phyloP scores from a whole-genome alignment of 2,888 invertebrate genomes.

The Agrochola circellaris region DNA sequence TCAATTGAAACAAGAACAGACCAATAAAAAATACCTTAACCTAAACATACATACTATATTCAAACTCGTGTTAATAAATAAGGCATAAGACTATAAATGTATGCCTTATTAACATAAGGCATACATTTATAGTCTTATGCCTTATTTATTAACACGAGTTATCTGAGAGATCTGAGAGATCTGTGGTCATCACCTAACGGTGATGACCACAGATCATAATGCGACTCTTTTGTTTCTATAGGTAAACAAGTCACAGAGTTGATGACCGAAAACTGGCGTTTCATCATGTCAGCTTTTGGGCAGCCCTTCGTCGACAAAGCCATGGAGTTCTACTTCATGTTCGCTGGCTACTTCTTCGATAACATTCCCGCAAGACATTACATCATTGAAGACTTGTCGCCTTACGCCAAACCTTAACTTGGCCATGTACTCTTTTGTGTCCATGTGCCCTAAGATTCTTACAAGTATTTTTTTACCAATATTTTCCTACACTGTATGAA shows the following conservation, averaged over 20 bases:
- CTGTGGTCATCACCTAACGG: too few species aligned
- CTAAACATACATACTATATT: too few species aligned
- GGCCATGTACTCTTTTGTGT: neutral
- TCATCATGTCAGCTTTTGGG: slow-evolving; percentile 68
- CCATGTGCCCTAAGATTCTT: too few species aligned
- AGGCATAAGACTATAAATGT: too few species aligned
- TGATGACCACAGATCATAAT: neutral
- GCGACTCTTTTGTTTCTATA: slow-evolving; percentile 42
- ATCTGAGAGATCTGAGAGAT: too few species aligned
- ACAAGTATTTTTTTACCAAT: neutral
- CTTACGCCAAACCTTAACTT: slow-evolving; percentile 62
- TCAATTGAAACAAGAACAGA: neutral
- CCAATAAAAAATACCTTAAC: too few species aligned
- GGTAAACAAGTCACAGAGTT: slow-evolving; percentile 49
- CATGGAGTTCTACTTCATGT: slow-evolving; percentile 66
- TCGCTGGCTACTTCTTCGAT: slow-evolving; percentile 68
- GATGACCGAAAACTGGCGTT: slow-evolving; percentile 71
- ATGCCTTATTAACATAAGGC: neutral
- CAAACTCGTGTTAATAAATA: too few species aligned
- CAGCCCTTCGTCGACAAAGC: slow-evolving; percentile 70
- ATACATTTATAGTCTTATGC: too few species aligned
- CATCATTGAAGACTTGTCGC: slow-evolving; percentile 72
- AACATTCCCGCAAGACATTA: slow-evolving; percentile 68
- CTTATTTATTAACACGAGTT: too few species aligned
- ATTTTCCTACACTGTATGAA: neutral